phyloP scores from a whole-genome alignment of 2,797 vertebrate genomes.

The Lophotriccus pileatus region DNA sequence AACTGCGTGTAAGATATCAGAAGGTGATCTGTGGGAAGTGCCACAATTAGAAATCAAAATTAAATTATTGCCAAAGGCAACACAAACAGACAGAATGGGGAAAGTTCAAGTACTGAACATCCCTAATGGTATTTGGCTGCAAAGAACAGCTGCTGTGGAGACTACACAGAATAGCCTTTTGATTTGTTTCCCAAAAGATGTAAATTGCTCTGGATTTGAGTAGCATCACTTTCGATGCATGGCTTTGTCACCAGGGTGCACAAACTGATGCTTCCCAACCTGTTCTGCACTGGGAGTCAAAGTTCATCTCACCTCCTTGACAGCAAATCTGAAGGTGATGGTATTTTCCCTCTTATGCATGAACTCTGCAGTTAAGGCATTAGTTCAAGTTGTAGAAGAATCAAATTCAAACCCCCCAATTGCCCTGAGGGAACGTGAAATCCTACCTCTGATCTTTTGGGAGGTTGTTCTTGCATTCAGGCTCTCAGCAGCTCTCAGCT shows the following conservation, averaged over 20 bases:
- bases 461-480: not conserved
- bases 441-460: not conserved
- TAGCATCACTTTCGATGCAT: not conserved
- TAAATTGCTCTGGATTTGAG: not conserved
- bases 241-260: not conserved
- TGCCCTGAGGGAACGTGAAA: not conserved
- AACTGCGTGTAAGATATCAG: not conserved
- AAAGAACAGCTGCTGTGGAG: not conserved
- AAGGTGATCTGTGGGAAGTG: not conserved
- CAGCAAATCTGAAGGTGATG: not conserved
- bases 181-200: not conserved
- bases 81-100: not conserved
- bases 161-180: not conserved
- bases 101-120: not conserved
- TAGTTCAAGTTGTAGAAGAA: not conserved
- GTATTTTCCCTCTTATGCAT: not conserved
- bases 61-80: not conserved
- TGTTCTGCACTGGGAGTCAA: not conserved
- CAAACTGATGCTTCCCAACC: not conserved
- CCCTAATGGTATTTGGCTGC: not conserved
- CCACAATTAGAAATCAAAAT: not conserved
- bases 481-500: not conserved
- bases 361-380: not conserved
- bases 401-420: not conserved
- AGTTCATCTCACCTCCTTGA: not conserved